Evolutionary conservation across 2,113 vertebrate species (phyloP).

Genomic region (Oreochromis aureus): DNA sequence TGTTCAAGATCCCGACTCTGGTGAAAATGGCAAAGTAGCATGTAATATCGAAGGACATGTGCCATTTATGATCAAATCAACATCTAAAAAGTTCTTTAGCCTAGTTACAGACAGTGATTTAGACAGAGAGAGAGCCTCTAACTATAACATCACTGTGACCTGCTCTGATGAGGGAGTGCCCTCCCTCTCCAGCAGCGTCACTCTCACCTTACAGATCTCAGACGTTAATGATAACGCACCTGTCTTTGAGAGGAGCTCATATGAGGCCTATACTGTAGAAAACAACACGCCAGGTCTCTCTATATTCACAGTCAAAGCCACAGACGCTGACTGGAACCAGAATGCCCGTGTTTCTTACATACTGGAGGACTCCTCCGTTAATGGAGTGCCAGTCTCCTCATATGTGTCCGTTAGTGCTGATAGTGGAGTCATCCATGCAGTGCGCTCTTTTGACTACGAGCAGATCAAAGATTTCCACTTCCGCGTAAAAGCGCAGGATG

Average conservation of each 20-base stretch:
- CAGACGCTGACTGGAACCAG: background rate
- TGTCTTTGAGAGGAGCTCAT: background rate
- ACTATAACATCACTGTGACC: background rate
- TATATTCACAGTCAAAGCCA: background rate
- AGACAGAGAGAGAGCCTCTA: fast-evolving
- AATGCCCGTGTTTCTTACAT: background rate
- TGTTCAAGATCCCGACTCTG: conserved; percentile 13
- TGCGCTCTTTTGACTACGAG: background rate
- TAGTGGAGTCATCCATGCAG: background rate
- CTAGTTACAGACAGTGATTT: conserved; percentile 58
- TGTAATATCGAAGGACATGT: conserved; percentile 53
- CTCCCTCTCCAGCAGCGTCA: fast-evolving
- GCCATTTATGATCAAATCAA: conserved; percentile 59
- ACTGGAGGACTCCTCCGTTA: background rate
- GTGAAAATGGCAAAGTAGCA: conserved; percentile 32
- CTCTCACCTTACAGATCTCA: fast-evolving
- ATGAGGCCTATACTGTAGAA: fast-evolving
- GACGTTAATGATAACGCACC: fast-evolving
- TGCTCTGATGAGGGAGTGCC: background rate
- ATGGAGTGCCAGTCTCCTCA: fast-evolving
- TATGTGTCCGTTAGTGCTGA: background rate
- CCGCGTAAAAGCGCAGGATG: fast-evolving
- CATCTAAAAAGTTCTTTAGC: conserved; percentile 68
- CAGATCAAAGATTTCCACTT: background rate
- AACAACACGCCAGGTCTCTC: fast-evolving